These are phyloP conservation scores for Alosa alosa DNA, from an alignment of 2,113 vertebrate genomes.

Conservation along the genomic window DNA sequence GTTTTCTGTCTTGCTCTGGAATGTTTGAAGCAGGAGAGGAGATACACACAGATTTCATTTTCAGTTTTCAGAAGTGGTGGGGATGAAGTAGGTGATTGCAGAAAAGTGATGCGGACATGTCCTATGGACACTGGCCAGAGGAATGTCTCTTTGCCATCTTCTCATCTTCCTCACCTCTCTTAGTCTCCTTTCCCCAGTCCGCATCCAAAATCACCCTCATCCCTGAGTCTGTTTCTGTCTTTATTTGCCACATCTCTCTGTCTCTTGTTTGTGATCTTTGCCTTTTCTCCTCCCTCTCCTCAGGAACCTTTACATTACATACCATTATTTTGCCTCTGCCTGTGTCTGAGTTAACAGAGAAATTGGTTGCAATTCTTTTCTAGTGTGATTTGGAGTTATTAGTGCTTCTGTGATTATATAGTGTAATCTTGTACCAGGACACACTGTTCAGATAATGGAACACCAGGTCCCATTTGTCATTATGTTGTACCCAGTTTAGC, in stretches of 20 bases:
- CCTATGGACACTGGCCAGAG: no score
- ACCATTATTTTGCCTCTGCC: not conserved
- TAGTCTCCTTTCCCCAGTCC: no score
- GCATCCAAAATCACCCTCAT: not conserved
- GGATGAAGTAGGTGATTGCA: no score
- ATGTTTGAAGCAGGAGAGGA: no score
- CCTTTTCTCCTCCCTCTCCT: not conserved
- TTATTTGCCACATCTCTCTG: no score
- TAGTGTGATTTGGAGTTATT: not conserved
- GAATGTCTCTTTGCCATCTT: not conserved
- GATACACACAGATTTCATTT: no score
- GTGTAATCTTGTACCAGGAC: not conserved
- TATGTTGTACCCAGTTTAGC: not conserved
- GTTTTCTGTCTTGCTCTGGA: no score
- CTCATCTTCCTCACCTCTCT: not conserved
- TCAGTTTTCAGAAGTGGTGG: no score
- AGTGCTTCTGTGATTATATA: not conserved
- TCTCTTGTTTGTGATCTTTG: not conserved
- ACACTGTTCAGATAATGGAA: not conserved
- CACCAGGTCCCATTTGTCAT: not conserved
- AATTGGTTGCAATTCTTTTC: not conserved
- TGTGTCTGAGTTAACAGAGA: not conserved
- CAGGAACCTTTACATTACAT: no score
- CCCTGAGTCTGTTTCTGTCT: not conserved
- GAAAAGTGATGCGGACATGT: no score